These are phyloP conservation scores for Orthonyx spaldingii DNA, from an alignment of 2,113 vertebrate genomes.

Conservation along the genomic window DNA sequence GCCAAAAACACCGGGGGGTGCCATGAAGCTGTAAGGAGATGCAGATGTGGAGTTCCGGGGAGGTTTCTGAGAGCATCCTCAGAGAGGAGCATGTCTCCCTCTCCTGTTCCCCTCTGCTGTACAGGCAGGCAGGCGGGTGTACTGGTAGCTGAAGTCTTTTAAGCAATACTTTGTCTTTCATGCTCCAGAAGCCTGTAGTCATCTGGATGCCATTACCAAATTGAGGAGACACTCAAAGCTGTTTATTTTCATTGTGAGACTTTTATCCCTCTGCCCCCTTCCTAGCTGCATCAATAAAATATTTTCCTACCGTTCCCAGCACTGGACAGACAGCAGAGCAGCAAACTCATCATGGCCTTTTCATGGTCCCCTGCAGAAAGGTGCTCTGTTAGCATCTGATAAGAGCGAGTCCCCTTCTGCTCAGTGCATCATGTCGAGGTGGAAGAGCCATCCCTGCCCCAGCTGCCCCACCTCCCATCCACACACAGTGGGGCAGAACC, in stretches of 20 bases:
- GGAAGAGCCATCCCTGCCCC: not conserved
- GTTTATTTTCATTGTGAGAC: not conserved
- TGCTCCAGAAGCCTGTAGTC: not conserved
- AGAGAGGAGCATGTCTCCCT: not conserved
- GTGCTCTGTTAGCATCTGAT: not conserved
- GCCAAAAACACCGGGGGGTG: not conserved
- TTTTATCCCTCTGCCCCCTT: not conserved
- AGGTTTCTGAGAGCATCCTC: not conserved
- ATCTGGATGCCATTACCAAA: not conserved
- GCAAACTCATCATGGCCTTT: not conserved
- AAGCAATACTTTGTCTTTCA: not conserved
- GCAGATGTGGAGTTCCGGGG: not conserved
- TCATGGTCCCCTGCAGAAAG: not conserved
- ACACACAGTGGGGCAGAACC: not conserved
- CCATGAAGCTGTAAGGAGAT: not conserved
- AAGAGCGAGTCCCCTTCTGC: not conserved
- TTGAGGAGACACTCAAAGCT: not conserved
- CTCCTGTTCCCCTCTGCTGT: not conserved
- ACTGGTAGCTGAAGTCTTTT: not conserved
- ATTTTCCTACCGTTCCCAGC: not conserved
- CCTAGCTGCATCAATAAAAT: not conserved
- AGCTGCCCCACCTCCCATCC: not conserved
- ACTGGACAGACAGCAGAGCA: not conserved
- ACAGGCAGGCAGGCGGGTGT: not conserved
- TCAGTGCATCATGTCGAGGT: accelerated